Percentiles rank a stretch among this genome's conserved stretches.
Conservation (phyloP, 2,888 invertebrate genomes). For the Lycophotia porphyrea region DNA sequence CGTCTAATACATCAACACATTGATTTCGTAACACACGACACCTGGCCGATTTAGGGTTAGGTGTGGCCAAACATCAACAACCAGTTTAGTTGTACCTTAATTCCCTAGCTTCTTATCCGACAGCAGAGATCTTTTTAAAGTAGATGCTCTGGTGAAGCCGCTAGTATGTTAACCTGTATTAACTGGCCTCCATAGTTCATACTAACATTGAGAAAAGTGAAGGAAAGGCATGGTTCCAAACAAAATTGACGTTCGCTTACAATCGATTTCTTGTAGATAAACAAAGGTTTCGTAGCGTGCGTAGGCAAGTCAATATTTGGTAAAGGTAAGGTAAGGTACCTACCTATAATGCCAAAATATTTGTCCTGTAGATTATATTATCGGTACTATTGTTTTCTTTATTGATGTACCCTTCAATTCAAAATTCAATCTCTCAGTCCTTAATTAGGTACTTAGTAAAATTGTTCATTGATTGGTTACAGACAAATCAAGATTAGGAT, state of each 20-base stretch:
- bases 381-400: neutral
- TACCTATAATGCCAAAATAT: conserved; percentile 19
- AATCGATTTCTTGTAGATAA: conserved; percentile 57
- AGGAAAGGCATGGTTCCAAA: conserved; percentile 13
- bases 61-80: conserved; percentile 65
- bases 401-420: neutral
- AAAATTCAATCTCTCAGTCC: no score
- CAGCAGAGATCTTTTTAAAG: conserved; percentile 15
- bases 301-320: conserved; percentile 23
- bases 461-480: no score
- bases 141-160: neutral
- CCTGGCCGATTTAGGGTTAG: conserved; percentile 71
- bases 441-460: no score
- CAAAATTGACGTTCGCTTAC: conserved; percentile 31
- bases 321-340: neutral
- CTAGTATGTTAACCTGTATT: conserved; percentile 30
- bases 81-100: conserved; percentile 36
- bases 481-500: no score
- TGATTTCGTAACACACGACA: conserved; percentile 72
- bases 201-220: neutral
- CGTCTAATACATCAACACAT: conserved; percentile 69
- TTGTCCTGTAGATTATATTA: conserved; percentile 17
- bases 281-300: conserved; percentile 38
- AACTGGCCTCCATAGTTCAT: conserved; percentile 22
- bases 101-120: neutral